A percentile compares a stretch with the other conserved stretches of the same genome.
Conservation (phyloP, 2,888 invertebrate species). For the Rotaria socialis region DNA sequence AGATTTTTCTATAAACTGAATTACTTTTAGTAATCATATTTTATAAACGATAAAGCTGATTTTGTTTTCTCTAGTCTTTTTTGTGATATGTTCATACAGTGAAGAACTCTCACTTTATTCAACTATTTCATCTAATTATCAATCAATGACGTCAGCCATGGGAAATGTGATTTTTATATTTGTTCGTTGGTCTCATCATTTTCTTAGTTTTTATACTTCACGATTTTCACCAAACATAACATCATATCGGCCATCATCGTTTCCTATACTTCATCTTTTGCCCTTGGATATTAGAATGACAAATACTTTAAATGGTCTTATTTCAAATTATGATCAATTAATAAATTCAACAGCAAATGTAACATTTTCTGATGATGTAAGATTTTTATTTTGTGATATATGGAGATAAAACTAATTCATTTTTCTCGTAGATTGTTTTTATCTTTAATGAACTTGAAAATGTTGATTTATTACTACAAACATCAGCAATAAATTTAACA, state of each 20-base stretch:
- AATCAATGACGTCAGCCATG: neutral
- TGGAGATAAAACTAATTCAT: neutral
- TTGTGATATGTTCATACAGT: neutral
- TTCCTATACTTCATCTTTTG: conserved; percentile 1
- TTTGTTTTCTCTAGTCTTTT: neutral
- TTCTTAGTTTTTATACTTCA: neutral
- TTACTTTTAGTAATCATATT: no score
- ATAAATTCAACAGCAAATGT: neutral
- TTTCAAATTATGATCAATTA: neutral
- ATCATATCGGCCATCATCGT: neutral
- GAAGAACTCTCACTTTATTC: neutral
- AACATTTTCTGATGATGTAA: conserved; percentile 10
- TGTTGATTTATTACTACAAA: neutral
- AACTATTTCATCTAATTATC: neutral
- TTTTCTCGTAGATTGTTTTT: neutral
- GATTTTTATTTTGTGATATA: neutral
- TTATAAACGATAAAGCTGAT: no score
- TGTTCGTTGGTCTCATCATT: conserved; percentile 13
- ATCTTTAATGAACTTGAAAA: neutral
- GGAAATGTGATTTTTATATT: neutral
- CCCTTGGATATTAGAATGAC: neutral
- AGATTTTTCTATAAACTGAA: no score
- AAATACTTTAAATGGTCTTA: neutral
- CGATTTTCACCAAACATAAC: neutral
- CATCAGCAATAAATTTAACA: neutral